phyloP scores from a whole-genome alignment of 2,888 invertebrate genomes.

The Cordilura impudica region DNA sequence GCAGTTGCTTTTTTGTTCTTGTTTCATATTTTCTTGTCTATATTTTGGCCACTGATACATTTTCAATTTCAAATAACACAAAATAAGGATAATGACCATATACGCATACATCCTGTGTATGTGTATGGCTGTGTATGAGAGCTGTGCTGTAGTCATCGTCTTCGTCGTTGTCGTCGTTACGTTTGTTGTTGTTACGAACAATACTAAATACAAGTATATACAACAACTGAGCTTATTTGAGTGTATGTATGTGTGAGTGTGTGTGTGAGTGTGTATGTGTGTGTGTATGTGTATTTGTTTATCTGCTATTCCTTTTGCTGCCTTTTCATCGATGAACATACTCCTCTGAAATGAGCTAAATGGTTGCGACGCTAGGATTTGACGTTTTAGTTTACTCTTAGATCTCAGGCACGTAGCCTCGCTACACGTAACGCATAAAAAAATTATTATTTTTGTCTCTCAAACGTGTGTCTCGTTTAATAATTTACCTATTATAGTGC shows the following conservation, averaged over 20 bases:
- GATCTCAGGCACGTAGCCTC: constrained; percentile 72
- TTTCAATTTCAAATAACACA: constrained; percentile 6
- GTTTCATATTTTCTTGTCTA: neutral
- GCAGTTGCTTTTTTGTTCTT: neutral
- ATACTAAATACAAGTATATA: neutral
- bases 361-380: constrained; percentile 53
- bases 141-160: neutral
- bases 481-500: constrained; percentile 44
- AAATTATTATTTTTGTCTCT: constrained; percentile 11
- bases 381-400: constrained; percentile 71
- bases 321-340: constrained; percentile 7
- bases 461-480: constrained; percentile 44
- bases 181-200: neutral
- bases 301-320: constrained; percentile 33
- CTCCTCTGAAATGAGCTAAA: constrained; percentile 13
- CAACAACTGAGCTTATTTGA: neutral
- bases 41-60: constrained; percentile 8
- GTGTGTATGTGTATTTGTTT: constrained; percentile 18
- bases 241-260: neutral
- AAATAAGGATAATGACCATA: constrained; percentile 55
- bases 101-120: constrained; percentile 45
- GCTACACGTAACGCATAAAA: constrained; percentile 37
- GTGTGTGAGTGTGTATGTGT: neutral
- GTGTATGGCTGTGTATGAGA: no score
- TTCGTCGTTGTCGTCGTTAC: neutral